Evolutionary conservation across 2,888 invertebrate genomes (phyloP).

Genomic region (Elmis aenea): DNA sequence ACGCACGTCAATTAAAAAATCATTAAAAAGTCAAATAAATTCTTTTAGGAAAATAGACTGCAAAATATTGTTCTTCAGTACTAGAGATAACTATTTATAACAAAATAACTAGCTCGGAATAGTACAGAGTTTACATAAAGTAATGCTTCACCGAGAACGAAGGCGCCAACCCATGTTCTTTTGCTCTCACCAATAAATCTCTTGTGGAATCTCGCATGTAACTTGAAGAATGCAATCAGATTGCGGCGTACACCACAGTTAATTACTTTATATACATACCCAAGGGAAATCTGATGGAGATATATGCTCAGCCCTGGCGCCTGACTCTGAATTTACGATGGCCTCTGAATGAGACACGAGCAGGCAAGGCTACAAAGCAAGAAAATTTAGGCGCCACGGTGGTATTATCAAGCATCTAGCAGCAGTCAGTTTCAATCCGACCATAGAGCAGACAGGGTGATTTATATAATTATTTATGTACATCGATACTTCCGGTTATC

Average conservation of each 20-base stretch:
- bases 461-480: conserved; percentile 18
- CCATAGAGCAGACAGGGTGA: conserved; percentile 28
- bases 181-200: conserved; percentile 25
- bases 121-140: conserved; percentile 8
- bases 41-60: not conserved
- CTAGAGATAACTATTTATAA: not conserved
- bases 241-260: conserved; percentile 28
- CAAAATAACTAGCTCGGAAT: not conserved
- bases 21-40: no score
- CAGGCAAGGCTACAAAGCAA: conserved; percentile 26
- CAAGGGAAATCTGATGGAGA: conserved; percentile 21
- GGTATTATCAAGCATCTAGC: conserved; percentile 29
- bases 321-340: conserved; percentile 31
- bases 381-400: conserved; percentile 37
- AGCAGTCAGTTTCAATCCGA: conserved; percentile 25
- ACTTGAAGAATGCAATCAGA: conserved; percentile 30
- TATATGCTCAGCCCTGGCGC: conserved; percentile 28
- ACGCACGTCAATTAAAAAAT: no score
- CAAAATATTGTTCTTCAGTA: not conserved
- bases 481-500: conserved; percentile 13
- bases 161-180: conserved; percentile 27
- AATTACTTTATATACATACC: conserved; percentile 25
- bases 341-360: conserved; percentile 25
- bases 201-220: conserved; percentile 27
- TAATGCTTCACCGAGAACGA: conserved; percentile 14